Evolutionary conservation across 1,140 invertebrate genomes (phyloP).

Genomic region (silkworm (Bombyx mori)): DNA sequence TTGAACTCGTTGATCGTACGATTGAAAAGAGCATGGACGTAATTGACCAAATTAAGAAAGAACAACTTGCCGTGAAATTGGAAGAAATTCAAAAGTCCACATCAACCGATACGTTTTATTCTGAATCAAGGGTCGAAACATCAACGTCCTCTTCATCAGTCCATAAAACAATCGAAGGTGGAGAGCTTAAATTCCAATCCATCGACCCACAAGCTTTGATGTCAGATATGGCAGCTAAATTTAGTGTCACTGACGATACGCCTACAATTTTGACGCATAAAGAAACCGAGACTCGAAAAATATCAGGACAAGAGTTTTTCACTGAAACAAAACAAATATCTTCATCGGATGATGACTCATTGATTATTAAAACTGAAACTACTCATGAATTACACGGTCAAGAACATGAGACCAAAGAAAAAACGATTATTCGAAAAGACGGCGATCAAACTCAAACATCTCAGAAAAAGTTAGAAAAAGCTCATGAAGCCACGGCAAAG

Average conservation of each 20-base stretch:
- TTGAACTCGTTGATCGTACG: constrained; percentile 55
- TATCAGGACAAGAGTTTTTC: constrained; percentile 65
- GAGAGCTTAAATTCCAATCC: constrained; percentile 53
- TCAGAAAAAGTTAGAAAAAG: constrained; percentile 61
- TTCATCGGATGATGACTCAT: constrained; percentile 65
- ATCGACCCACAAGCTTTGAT: constrained; percentile 57
- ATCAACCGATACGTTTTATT: constrained; percentile 51
- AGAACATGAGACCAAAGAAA: constrained; percentile 66
- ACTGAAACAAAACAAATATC: constrained; percentile 64
- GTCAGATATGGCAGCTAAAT: constrained; percentile 57
- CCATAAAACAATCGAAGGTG: constrained; percentile 51
- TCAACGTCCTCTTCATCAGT: constrained; percentile 57
- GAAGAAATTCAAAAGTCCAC: constrained; percentile 53
- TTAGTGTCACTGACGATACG: constrained; percentile 40
- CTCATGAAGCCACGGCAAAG: constrained; percentile 62
- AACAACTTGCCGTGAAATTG: constrained; percentile 53
- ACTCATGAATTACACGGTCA: constrained; percentile 61
- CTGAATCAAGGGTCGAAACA: constrained; percentile 51
- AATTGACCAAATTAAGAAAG: constrained; percentile 63
- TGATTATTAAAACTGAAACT: constrained; percentile 65
- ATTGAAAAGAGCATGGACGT: constrained; percentile 65
- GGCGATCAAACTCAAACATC: constrained; percentile 65
- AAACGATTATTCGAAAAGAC: constrained; percentile 52
- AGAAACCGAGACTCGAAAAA: constrained; percentile 65
- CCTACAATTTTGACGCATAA: constrained; percentile 61